phyloP scores from a whole-genome alignment of 2,888 invertebrate genomes.

The Pteria penguin region DNA sequence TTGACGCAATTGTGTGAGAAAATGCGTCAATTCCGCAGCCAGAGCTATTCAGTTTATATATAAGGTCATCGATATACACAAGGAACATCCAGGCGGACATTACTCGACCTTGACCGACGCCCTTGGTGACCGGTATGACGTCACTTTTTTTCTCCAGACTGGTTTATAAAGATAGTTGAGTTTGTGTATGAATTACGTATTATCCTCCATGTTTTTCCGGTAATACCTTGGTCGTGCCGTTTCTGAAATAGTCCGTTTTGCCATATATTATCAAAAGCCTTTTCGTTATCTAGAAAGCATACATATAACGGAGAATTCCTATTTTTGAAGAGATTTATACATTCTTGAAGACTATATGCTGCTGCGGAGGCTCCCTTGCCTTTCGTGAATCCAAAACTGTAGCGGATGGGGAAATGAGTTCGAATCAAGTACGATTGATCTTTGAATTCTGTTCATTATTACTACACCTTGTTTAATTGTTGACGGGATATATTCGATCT shows the following conservation, averaged over 20 bases:
- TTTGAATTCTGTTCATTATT: background rate
- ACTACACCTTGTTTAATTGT: slow-evolving; percentile 1
- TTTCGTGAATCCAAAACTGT: slow-evolving; percentile 21
- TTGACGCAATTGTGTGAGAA: background rate
- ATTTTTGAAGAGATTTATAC: slow-evolving; percentile 2
- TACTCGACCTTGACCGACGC: slow-evolving; percentile 14
- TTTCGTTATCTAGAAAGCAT: no score
- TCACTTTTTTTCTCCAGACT: slow-evolving; percentile 1
- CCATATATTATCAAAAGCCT: slow-evolving; percentile 22
- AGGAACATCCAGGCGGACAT: slow-evolving; percentile 20
- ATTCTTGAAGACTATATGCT: slow-evolving; percentile 7
- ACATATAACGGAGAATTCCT: background rate
- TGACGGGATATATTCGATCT: background rate
- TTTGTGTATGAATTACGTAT: slow-evolving; percentile 1
- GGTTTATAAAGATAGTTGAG: background rate
- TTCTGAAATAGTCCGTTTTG: slow-evolving; percentile 17
- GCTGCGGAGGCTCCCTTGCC: slow-evolving; percentile 1
- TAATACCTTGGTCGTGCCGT: slow-evolving; percentile 6
- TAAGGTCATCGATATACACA: slow-evolving; percentile 11
- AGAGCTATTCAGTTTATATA: background rate
- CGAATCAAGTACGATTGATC: no score
- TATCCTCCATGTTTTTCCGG: slow-evolving; percentile 16
- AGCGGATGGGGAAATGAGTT: background rate
- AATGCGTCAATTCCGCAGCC: background rate
- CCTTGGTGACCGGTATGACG: background rate